These are phyloP conservation scores for Amphilophus citrinellus DNA, from an alignment of 2,113 vertebrate species.

Conservation along the genomic window DNA sequence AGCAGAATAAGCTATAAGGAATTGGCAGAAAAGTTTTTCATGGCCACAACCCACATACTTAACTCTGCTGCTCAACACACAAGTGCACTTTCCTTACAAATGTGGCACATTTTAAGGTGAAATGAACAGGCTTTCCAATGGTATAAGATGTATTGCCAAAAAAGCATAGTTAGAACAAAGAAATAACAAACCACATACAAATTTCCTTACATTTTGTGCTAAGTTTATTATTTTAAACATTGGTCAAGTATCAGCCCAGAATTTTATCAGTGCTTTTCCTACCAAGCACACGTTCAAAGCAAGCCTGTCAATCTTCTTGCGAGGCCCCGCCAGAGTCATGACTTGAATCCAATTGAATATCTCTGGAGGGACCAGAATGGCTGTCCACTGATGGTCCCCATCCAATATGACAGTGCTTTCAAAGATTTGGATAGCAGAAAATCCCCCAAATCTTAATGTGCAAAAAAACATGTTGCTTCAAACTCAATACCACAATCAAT, in stretches of 20 bases:
- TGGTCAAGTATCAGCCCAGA: not conserved
- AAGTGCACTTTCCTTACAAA: too few species aligned
- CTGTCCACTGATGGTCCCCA: constrained; percentile 22
- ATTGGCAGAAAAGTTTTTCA: too few species aligned
- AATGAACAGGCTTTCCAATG: too few species aligned
- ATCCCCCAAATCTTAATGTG: not conserved
- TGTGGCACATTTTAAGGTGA: too few species aligned
- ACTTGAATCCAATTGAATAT: constrained; percentile 2
- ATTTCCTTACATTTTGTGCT: too few species aligned
- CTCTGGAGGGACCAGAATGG: not conserved
- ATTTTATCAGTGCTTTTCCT: not conserved
- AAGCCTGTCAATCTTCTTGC: constrained; percentile 2
- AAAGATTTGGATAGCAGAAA: not conserved
- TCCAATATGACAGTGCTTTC: not conserved
- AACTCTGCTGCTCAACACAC: too few species aligned
- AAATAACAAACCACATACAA: too few species aligned
- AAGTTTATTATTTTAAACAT: too few species aligned
- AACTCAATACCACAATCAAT: not conserved
- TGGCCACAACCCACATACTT: too few species aligned
- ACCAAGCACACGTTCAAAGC: not conserved
- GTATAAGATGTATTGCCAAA: too few species aligned
- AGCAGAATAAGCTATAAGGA: too few species aligned
- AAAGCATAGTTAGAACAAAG: too few species aligned
- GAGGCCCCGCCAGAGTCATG: not conserved
- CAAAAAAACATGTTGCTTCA: not conserved